phyloP scores from a whole-genome alignment of 1,140 invertebrate species.

The Drosophila persimilis region DNA sequence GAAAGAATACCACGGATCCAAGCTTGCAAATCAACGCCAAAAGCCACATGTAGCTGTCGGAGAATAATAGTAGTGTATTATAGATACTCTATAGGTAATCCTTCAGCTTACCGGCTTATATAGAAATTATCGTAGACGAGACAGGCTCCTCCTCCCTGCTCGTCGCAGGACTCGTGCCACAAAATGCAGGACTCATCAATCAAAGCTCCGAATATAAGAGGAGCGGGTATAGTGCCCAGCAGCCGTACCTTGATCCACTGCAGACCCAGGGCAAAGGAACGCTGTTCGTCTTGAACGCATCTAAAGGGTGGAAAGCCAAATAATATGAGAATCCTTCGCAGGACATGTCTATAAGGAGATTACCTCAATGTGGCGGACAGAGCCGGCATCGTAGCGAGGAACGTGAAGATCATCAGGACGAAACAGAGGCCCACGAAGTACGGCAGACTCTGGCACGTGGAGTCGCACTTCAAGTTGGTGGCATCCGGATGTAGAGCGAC shows the following conservation, averaged over 20 bases:
- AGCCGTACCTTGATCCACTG: constrained; percentile 93
- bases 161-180: constrained; percentile 87
- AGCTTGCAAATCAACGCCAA: constrained; percentile 87
- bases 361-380: constrained; percentile 90
- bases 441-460: constrained; percentile 86
- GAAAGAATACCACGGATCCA: constrained; percentile 87
- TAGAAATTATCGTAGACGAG: constrained; percentile 88
- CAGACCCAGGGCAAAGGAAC: constrained; percentile 93
- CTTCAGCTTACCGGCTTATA: constrained; percentile 86
- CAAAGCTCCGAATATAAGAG: constrained; percentile 92
- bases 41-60: constrained; percentile 86
- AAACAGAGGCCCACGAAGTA: constrained; percentile 88
- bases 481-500: constrained; percentile 22
- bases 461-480: constrained; percentile 84
- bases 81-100: not conserved
- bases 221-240: constrained; percentile 93
- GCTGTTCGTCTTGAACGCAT: constrained; percentile 91
- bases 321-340: not conserved
- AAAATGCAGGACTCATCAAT: constrained; percentile 93
- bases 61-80: not conserved
- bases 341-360: constrained; percentile 14
- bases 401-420: constrained; percentile 89
- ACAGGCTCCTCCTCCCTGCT: constrained; percentile 85
- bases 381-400: constrained; percentile 90
- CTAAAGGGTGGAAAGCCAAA: constrained; percentile 79